Base-by-base conservation (phyloP, 2,888 invertebrate genomes). In the Frankliniella fusca region DNA sequence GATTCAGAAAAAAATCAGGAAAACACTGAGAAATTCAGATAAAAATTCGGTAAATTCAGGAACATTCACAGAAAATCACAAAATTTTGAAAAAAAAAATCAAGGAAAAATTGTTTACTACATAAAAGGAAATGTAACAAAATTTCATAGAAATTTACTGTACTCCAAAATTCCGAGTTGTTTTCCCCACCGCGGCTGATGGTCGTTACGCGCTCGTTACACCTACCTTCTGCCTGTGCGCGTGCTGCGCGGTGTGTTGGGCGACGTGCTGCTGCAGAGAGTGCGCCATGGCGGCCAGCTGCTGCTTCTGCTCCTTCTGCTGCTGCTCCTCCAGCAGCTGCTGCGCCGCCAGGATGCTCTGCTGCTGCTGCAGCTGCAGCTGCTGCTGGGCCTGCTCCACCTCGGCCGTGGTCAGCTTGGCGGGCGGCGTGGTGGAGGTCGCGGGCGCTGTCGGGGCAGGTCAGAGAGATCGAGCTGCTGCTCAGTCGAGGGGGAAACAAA, bases 301-400 rank as follows among this genome's bases (percentile, higher is more conserved):
- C 38, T 20, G 28, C 80, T 80, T 27, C 80, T 80, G 80, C 80
- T 70, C 70, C 23, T 70, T 70, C 70, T 70, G 70, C 70, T 70
- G 70, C 70, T 50, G 80, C 80, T 80, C 28, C 80, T 50, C 49
- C 48, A 49, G 5, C n/a, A 48, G 80, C 48, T 50, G 80, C 48
- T 80, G 80, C 48, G 80, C 50, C 28, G 7, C 20, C 49, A 50
- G 80, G n/a, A 80, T 49, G 80, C 28, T 80, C 80, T 50, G 80
- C 80, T 49, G 80, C 80, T 80, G 80, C 80, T 49, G 80, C 80
- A 48, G 10, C 80, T 80, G 80, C 38, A 27, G 8, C 80, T 38
- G 48, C 80, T 80, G 80, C 7, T n/a, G 8, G n/a, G 49, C 49
- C 48, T 28, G 9, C n/a, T 80, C 49, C 20, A 38, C 8, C 80